Percentiles rank a stretch among this genome's conserved stretches.
These are phyloP conservation scores for Drosophila arizonae DNA, from an alignment of 1,140 invertebrate species.

Conservation along the genomic window DNA sequence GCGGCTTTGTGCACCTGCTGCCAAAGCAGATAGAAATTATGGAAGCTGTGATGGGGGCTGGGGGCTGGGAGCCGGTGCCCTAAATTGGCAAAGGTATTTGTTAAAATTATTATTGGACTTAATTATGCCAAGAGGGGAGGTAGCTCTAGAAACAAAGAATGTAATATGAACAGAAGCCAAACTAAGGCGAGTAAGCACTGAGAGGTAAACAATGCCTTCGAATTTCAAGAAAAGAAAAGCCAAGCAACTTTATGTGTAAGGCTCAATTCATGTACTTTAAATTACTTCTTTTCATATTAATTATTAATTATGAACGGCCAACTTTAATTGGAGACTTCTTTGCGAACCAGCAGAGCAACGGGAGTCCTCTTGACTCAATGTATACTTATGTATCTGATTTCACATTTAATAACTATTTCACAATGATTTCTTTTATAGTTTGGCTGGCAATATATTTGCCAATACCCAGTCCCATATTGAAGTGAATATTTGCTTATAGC, in stretches of 20 bases:
- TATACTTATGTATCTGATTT: constrained; percentile 2
- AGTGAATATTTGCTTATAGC: neutral
- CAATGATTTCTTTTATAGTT: constrained; percentile 22
- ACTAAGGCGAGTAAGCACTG: constrained; percentile 1
- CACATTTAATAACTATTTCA: constrained; percentile 49
- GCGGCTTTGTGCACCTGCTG: constrained; percentile 74
- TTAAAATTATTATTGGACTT: constrained; percentile 81
- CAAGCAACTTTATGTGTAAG: neutral
- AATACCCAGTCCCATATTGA: constrained; percentile 21
- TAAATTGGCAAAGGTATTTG: constrained; percentile 73
- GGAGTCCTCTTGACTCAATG: too few relatives aligned
- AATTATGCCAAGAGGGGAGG: constrained; percentile 57
- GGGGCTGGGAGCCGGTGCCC: constrained; percentile 11
- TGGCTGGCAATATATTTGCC: constrained; percentile 48
- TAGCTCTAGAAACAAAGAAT: constrained; percentile 45
- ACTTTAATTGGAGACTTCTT: neutral
- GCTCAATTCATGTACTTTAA: neutral
- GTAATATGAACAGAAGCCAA: constrained; percentile 64
- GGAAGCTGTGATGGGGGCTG: constrained; percentile 37
- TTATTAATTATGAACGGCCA: constrained; percentile 1
- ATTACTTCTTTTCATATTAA: neutral
- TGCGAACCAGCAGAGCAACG: too few relatives aligned
- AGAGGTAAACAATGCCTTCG: constrained; percentile 11
- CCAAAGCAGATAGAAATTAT: constrained; percentile 65
- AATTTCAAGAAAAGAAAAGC: constrained; percentile 23